Evolutionary conservation across 1,140 invertebrate genomes (phyloP), one percentile per base, ranked within the genome.

Genomic region (Drosophila sp.): DNA sequence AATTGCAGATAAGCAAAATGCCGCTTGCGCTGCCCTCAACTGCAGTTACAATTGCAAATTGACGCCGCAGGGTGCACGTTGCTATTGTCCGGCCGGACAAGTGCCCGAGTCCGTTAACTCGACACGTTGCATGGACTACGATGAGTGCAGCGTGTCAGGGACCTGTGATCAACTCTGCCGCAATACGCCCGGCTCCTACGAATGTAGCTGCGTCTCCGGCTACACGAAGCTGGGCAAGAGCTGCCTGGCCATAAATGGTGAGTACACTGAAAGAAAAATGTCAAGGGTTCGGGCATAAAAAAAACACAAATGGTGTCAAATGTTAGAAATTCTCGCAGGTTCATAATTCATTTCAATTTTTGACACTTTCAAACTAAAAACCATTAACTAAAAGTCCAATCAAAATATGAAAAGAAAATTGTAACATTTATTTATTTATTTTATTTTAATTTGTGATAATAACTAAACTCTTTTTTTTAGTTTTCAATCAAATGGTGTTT

Each of bases 91-190:
- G 8, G 90, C 93, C 32, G 97, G 97, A 25, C 94, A 96, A 91
- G 94, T 95, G 80, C 93, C 94, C 1, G 93, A 94, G 61, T 94
- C 93, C 21, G 93, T 91, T n/a, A 93, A 94, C 63, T 94, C 93
- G 27, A 94, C 93, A 34, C 92, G 92, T 43, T 96, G 96, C 81
- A 91, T 92, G 94, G 96, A 97, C 92, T 93, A 94, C 32, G 93
- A 97, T 91, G 96, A 97, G 91, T 97, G 97, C 91, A 84, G 92
- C 63, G 89, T 94, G 57, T 95, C 96, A 67, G 95, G 94, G 21
- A 93, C 94, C 11, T 98, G 97, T 92, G 95, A 96, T 81, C 97
- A 98, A 92, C 77, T 93, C 14, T 98, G 97, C 91, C 93, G 91
- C 62, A 97, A 97, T 92, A 94, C 94, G 7, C 92, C 92, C 6